These are phyloP conservation scores for Rhyacophila brunnea DNA, from an alignment of 1,140 invertebrate genomes.

Conservation along the genomic window DNA sequence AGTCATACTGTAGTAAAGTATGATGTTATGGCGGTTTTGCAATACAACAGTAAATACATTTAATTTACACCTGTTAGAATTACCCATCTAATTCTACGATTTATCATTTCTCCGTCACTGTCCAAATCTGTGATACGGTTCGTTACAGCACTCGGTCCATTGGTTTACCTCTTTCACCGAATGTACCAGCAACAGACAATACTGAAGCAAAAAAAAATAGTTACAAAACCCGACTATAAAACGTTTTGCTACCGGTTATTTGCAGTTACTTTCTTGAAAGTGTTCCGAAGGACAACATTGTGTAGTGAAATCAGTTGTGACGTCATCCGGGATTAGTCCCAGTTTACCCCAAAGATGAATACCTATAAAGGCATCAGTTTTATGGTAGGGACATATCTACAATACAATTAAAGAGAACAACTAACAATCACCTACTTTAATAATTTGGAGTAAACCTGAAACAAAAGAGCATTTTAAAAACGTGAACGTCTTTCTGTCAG, in stretches of 20 bases:
- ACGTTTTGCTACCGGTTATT: constrained; percentile 20
- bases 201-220: constrained; percentile 21
- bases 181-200: constrained; percentile 21
- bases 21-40: too few relatives aligned
- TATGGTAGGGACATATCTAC: constrained; percentile 15
- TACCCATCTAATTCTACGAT: too few relatives aligned
- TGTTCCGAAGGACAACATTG: constrained; percentile 19
- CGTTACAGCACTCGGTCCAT: constrained; percentile 31
- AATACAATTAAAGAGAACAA: background rate
- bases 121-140: constrained; percentile 24
- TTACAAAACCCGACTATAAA: constrained; percentile 35
- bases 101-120: background rate
- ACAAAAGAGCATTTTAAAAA: too few relatives aligned
- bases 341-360: constrained; percentile 20
- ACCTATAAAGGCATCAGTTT: constrained; percentile 11
- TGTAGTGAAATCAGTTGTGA: constrained; percentile 9
- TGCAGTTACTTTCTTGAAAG: constrained; percentile 34
- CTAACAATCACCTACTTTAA: too few relatives aligned
- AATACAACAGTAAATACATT: too few relatives aligned
- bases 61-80: too few relatives aligned
- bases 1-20: too few relatives aligned
- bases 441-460: too few relatives aligned
- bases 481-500: too few relatives aligned
- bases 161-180: constrained; percentile 28
- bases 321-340: constrained; percentile 15